Conservation (phyloP, 2,113 vertebrate genomes). For the Epinephelus moara region DNA sequence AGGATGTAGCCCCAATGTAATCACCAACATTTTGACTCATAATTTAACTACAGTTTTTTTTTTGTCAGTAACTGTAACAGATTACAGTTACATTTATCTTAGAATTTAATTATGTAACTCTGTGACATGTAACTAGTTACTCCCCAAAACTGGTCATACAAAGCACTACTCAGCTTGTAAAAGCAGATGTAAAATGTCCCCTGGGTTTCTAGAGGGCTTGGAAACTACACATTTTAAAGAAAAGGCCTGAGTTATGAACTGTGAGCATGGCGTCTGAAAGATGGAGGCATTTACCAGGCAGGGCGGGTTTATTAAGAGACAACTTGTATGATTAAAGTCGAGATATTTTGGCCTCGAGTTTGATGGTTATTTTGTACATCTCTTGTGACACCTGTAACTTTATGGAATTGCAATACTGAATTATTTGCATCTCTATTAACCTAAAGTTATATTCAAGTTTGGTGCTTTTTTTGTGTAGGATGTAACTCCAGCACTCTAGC, state of each 20-base stretch:
- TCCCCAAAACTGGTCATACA: too few species aligned
- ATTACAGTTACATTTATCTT: too few species aligned
- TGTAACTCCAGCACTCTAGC: background rate
- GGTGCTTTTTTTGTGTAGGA: background rate
- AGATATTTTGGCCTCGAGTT: background rate
- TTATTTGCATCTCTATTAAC: background rate
- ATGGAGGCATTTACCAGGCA: constrained; percentile 12
- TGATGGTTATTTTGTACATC: background rate
- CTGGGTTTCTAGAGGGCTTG: background rate
- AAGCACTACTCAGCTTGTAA: background rate
- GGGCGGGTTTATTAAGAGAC: constrained; percentile 12
- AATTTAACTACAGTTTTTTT: too few species aligned
- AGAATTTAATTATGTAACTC: too few species aligned
- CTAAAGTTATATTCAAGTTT: background rate
- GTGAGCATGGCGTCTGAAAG: background rate
- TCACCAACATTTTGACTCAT: too few species aligned
- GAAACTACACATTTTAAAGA: background rate
- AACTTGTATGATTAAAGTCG: constrained; percentile 2
- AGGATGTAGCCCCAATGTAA: too few species aligned
- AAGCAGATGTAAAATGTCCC: background rate
- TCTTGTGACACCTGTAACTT: background rate
- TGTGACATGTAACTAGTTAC: too few species aligned
- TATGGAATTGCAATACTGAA: background rate
- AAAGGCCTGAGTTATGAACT: constrained; percentile 3
- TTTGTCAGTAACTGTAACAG: too few species aligned